Evolutionary conservation across 2,888 invertebrate species (phyloP).

Genomic region (Malthinus flaveolus): DNA sequence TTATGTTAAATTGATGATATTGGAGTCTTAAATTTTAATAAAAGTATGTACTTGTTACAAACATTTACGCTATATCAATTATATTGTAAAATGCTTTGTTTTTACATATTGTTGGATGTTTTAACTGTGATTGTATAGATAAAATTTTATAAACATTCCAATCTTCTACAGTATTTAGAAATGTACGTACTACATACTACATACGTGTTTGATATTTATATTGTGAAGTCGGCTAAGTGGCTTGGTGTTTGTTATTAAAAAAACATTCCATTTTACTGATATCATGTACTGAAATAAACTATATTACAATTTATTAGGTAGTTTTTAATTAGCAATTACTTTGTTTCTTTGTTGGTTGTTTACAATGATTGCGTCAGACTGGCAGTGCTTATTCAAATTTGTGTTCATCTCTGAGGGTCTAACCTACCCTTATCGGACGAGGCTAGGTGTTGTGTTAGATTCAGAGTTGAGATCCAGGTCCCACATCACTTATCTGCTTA

Average conservation of each 20-base stretch:
- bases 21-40: no score
- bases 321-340: neutral
- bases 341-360: neutral
- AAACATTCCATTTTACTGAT: slow-evolving; percentile 4
- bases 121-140: slow-evolving; percentile 4
- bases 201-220: slow-evolving; percentile 1
- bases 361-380: no score
- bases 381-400: no score
- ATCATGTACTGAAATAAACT: slow-evolving; percentile 5
- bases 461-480: no score
- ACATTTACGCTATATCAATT: no score
- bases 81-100: neutral
- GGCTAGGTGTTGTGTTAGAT: no score
- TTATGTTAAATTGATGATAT: no score
- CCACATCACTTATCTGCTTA: no score
- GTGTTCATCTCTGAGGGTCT: no score
- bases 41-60: no score
- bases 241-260: neutral
- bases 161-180: slow-evolving; percentile 2
- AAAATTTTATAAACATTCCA: slow-evolving; percentile 2
- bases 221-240: neutral
- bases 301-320: neutral
- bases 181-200: neutral
- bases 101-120: slow-evolving; percentile 1
- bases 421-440: no score